Evolutionary conservation across 2,113 vertebrate species (phyloP).

Genomic region (Microtus richardsoni): DNA sequence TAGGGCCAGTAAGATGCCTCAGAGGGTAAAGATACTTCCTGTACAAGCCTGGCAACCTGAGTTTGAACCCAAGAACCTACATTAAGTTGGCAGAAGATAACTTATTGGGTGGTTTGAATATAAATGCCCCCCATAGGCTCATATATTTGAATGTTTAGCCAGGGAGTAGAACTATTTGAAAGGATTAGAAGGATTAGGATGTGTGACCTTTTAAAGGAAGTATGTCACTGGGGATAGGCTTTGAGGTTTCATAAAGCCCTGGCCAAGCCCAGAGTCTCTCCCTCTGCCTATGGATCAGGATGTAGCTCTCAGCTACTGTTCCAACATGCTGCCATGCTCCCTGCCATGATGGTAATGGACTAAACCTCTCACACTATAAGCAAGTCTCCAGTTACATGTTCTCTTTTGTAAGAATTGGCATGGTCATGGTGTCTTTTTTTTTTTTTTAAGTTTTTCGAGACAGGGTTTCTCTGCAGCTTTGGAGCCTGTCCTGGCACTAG

Average conservation of each 20-base stretch:
- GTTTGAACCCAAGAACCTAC: neutral
- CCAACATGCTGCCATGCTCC: neutral
- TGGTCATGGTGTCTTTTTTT: neutral
- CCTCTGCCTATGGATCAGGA: too few species aligned
- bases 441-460: too few species aligned
- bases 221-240: too few species aligned
- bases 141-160: too few species aligned
- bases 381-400: neutral
- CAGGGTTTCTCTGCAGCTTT: too few species aligned
- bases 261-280: too few species aligned
- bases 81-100: neutral
- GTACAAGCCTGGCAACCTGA: neutral
- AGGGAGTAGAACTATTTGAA: too few species aligned
- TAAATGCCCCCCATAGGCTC: neutral
- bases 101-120: neutral
- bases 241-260: too few species aligned
- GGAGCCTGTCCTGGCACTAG: too few species aligned
- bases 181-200: too few species aligned
- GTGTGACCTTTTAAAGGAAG: too few species aligned
- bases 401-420: neutral
- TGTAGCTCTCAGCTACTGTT: neutral
- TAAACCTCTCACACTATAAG: neutral
- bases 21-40: neutral
- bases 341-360: neutral
- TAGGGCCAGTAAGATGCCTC: neutral